Percentiles rank a stretch among this genome's conserved stretches.
Evolutionary conservation across 2,797 vertebrate genomes (phyloP).

Genomic region (Microhierax caerulescens): DNA sequence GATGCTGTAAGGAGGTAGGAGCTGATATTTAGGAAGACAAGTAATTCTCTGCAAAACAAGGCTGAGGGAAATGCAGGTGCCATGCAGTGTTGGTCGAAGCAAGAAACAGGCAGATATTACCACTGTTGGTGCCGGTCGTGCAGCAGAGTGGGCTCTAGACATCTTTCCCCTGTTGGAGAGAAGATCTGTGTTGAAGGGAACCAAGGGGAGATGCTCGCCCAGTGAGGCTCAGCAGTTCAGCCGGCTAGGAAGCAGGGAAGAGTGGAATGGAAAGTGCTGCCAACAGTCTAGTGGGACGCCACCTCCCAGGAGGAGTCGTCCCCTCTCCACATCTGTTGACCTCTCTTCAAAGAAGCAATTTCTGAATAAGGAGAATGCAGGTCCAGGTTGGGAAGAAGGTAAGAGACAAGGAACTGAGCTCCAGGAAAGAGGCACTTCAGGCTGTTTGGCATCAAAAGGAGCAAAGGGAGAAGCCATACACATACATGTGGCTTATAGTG

Average conservation of each 20-base stretch:
- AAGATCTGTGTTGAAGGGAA: not conserved
- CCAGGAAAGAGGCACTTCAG: not conserved
- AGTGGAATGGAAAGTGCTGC: not conserved
- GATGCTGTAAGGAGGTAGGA: not conserved
- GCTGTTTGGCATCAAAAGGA: not conserved
- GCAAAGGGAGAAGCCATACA: not conserved
- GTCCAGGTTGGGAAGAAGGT: not conserved
- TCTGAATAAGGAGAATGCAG: not conserved
- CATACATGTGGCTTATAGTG: fast-evolving
- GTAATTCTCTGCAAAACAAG: not conserved
- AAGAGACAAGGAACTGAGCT: not conserved
- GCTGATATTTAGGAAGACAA: not conserved
- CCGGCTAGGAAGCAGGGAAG: not conserved
- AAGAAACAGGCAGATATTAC: not conserved
- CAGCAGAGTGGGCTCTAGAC: not conserved
- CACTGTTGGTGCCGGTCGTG: fast-evolving
- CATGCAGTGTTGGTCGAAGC: fast-evolving
- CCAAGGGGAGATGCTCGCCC: not conserved
- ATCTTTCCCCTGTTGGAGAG: not conserved
- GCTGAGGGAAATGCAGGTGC: not conserved
- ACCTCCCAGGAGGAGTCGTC: not conserved
- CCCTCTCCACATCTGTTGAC: not conserved
- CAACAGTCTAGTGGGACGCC: not conserved
- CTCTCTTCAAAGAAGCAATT: fast-evolving
- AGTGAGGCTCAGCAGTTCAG: not conserved